Conservation (phyloP, 2,113 vertebrate species). For the Corvus moneduloides region DNA sequence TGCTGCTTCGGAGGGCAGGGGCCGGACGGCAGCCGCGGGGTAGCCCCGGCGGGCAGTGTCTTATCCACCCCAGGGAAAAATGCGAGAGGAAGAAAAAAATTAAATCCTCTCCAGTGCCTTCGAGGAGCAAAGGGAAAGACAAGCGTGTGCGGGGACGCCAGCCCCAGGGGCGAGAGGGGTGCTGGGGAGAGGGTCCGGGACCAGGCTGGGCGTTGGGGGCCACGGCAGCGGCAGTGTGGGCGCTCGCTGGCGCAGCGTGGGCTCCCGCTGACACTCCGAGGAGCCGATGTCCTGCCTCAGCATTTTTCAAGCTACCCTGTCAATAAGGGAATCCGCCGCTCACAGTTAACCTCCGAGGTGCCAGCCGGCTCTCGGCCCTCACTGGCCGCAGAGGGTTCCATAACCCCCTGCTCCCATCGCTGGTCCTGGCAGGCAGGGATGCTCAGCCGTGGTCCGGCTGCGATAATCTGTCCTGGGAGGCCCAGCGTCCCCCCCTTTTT, state of each 20-base stretch:
- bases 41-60: neutral
- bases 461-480: neutral
- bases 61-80: neutral
- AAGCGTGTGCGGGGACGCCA: neutral
- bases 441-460: fast-evolving
- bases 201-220: neutral
- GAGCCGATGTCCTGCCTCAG: conserved; percentile 32
- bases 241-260: neutral
- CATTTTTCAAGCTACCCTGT: conserved; percentile 12
- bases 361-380: neutral
- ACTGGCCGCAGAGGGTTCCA: fast-evolving
- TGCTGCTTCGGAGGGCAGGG: neutral
- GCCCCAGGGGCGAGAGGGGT: neutral
- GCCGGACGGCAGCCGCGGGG: neutral
- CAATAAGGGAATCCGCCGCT: conserved; percentile 7
- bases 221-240: neutral
- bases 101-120: neutral
- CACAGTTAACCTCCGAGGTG: conserved; percentile 21
- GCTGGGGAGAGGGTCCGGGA: neutral
- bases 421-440: neutral
- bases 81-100: neutral
- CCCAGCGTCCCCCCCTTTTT: fast-evolving
- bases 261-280: neutral
- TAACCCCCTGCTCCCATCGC: fast-evolving
- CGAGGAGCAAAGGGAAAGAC: neutral